Evolutionary conservation across 2,888 invertebrate species (phyloP).

Genomic region (Temnothorax ravouxi): DNA sequence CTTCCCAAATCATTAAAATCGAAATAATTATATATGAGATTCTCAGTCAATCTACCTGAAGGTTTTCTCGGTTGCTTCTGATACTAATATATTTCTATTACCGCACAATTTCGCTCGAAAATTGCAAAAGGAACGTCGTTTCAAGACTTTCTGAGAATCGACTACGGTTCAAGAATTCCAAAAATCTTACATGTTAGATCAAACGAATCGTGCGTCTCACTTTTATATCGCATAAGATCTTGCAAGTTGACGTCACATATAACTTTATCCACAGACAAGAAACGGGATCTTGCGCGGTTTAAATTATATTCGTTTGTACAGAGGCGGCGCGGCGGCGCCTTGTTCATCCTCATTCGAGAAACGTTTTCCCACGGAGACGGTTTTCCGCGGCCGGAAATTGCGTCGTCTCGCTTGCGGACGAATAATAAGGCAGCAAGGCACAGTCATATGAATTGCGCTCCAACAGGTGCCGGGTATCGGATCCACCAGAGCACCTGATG

Average conservation of each 20-base stretch:
- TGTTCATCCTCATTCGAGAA: neutral
- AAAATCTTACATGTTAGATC: neutral
- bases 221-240: neutral
- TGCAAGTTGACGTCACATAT: neutral
- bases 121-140: neutral
- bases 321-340: neutral
- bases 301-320: neutral
- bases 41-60: neutral
- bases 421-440: slow-evolving; percentile 81
- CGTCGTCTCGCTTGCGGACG: neutral
- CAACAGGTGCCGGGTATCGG: slow-evolving; percentile 98
- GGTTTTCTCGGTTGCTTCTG: too few species aligned
- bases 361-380: slow-evolving; percentile 14
- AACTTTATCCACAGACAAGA: neutral
- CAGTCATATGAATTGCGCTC: slow-evolving; percentile 98
- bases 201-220: neutral
- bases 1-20: neutral
- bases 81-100: too few species aligned
- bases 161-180: neutral
- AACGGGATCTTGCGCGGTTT: neutral
- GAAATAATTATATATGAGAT: neutral
- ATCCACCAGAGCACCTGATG: slow-evolving; percentile 99
- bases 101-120: neutral
- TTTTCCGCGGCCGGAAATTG: slow-evolving; percentile 11
- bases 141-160: neutral